Conservation (phyloP, 64 coral and sea anemone species). For the Cladopsammia gracilis region DNA sequence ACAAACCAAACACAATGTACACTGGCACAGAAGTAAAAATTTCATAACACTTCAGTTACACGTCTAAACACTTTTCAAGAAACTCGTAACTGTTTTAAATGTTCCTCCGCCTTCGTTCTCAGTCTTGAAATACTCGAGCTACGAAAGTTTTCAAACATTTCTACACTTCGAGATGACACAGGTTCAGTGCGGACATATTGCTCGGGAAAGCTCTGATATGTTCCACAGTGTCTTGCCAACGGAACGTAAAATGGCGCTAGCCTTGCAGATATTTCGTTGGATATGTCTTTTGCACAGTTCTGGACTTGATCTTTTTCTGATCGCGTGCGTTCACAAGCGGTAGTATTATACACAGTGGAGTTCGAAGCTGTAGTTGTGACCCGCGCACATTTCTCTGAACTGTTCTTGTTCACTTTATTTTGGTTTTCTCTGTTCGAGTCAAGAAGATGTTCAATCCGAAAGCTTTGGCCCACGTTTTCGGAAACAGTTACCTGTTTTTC, state of each 20-base stretch:
- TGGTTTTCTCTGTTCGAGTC: background rate
- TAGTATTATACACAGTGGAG: background rate
- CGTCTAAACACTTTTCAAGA: slow-evolving; percentile 3
- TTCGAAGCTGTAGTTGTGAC: background rate
- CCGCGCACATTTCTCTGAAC: background rate
- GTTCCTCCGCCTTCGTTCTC: slow-evolving; percentile 84
- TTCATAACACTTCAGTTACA: slow-evolving; percentile 1
- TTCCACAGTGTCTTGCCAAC: background rate
- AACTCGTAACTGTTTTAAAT: slow-evolving; percentile 61
- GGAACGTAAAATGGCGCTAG: slow-evolving; percentile 51
- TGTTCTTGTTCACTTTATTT: background rate
- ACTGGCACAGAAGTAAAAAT: background rate
- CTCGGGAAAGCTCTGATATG: background rate
- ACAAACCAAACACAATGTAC: background rate
- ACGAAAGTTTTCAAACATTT: slow-evolving; percentile 86
- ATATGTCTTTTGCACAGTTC: background rate
- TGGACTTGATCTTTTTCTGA: background rate
- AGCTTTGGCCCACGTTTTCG: background rate
- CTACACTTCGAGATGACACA: background rate
- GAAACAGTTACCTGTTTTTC: slow-evolving; percentile 15
- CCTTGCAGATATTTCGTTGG: background rate
- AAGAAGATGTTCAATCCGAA: slow-evolving; percentile 15
- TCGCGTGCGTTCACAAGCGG: background rate
- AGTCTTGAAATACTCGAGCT: slow-evolving; percentile 87
- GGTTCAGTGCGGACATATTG: background rate